phyloP scores from a whole-genome alignment of 1,140 invertebrate species.

The Ips nitidus region DNA sequence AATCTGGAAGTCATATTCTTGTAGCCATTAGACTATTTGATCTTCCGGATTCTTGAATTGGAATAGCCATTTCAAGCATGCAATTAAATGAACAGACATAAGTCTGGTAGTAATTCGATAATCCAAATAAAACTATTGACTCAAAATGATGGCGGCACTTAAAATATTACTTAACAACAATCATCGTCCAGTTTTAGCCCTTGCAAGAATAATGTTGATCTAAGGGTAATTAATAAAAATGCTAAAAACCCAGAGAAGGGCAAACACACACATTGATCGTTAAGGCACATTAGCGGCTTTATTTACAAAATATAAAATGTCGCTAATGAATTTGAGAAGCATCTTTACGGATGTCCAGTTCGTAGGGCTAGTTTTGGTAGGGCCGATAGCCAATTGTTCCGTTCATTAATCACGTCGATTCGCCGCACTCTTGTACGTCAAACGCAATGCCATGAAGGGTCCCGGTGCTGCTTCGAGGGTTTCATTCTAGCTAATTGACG shows the following conservation, averaged over 20 bases:
- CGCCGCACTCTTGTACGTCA: constrained; percentile 50
- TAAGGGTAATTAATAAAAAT: constrained; percentile 44
- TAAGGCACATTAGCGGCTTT: constrained; percentile 18
- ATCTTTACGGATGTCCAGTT: constrained; percentile 4
- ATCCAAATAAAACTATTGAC: too few relatives aligned
- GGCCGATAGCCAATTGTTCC: constrained; percentile 49
- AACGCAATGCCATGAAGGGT: constrained; percentile 50
- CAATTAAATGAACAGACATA: too few relatives aligned
- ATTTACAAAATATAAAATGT: constrained; percentile 51
- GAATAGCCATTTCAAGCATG: too few relatives aligned
- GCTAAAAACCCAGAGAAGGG: constrained; percentile 8
- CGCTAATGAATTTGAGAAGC: constrained; percentile 43
- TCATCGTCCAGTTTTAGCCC: not conserved
- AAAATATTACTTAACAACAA: not conserved
- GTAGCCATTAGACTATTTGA: too few relatives aligned
- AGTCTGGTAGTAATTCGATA: too few relatives aligned
- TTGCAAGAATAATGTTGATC: constrained; percentile 1
- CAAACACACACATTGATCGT: not conserved
- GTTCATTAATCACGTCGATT: constrained; percentile 52
- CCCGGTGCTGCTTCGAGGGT: constrained; percentile 49
- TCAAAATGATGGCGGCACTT: too few relatives aligned
- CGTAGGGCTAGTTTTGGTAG: not conserved
- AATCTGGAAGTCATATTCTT: too few relatives aligned
- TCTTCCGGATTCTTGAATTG: too few relatives aligned
- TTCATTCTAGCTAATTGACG: constrained; percentile 52